Evolutionary conservation across 2,888 invertebrate genomes (phyloP), one percentile per base, ranked within the genome.

Genomic region (Oeneis ivallda): DNA sequence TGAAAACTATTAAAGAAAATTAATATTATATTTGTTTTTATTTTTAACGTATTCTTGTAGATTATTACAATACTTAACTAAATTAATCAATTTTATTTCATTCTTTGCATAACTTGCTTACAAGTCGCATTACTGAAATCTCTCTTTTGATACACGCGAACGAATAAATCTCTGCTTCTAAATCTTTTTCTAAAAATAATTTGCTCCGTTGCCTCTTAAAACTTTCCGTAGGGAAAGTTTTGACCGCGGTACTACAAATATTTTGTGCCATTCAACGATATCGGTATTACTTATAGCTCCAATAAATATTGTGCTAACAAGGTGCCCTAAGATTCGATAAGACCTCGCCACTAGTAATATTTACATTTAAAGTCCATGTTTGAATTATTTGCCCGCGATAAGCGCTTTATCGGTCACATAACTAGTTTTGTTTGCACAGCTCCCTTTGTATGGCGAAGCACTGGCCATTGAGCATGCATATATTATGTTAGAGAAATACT

Each of bases 291-390:
- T 41, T 56, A 19, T 19, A 56, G 13, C 7, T 17, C 37, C 13
- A 56, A 50, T 26, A 6, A 2, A 10, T 7, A 41, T 53, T 50
- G 50, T 19, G 60, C 34, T 47, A 60, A 60, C 60, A 60, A 50
- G 60, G 60, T 49, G 15, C 37, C 32, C 39, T 19, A 37, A 50
- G 37, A 50, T 49, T 47, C 49, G 60, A 60, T 60, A 60, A 60
- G 49, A 47, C 2, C 34, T 15, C 15, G 15, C 54, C 54, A 11
- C 19, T 56, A 15, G 50, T 11, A 11, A 37, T 60, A 49, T 60
- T 60, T 60, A 60, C 60, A 60, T 50, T 60, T 49, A 60, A 60
- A 60, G 60, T 60, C 60, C 50, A 50, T 39, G 60, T 60, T 60
- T 60, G 49, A 60, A 50, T 60, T 60, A 60, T 60, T 60, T 49